phyloP scores from a whole-genome alignment of 2,113 vertebrate species.

The Pygoscelis antarcticus region DNA sequence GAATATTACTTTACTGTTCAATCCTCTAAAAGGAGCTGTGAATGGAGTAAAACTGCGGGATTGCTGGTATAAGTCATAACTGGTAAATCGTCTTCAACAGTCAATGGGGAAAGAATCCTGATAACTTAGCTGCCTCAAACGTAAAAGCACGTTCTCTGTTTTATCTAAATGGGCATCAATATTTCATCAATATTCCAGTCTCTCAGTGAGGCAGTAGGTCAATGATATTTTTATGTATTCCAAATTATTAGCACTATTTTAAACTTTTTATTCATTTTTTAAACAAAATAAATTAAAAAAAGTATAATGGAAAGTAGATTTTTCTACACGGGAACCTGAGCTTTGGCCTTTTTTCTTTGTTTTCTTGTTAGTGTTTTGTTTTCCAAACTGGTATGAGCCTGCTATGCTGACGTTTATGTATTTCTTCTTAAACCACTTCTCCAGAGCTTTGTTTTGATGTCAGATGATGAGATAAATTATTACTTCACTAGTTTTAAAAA shows the following conservation, averaged over 20 bases:
- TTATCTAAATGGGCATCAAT: neutral
- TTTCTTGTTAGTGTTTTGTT: neutral
- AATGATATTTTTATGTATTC: neutral
- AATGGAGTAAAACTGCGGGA: neutral
- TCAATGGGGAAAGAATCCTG: neutral
- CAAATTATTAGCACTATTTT: neutral
- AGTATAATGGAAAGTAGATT: neutral
- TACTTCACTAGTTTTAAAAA: constrained; percentile 8
- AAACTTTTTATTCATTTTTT: neutral
- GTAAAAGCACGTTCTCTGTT: neutral
- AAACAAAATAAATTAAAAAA: neutral
- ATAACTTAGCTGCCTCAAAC: neutral
- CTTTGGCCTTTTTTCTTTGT: neutral
- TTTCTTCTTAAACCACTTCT: neutral
- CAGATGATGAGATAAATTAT: constrained; percentile 23
- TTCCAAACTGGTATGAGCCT: neutral
- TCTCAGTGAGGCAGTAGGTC: neutral
- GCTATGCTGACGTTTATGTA: neutral
- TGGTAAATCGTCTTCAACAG: neutral
- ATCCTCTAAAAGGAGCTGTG: neutral
- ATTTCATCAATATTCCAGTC: neutral
- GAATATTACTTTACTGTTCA: constrained; percentile 5
- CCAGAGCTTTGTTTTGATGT: constrained; percentile 15
- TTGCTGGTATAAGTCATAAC: neutral
- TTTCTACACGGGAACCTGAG: neutral